Percentiles rank a stretch among this genome's conserved stretches.
These are phyloP conservation scores for Anser cygnoides DNA, from an alignment of 2,113 vertebrate species.

Conservation along the genomic window DNA sequence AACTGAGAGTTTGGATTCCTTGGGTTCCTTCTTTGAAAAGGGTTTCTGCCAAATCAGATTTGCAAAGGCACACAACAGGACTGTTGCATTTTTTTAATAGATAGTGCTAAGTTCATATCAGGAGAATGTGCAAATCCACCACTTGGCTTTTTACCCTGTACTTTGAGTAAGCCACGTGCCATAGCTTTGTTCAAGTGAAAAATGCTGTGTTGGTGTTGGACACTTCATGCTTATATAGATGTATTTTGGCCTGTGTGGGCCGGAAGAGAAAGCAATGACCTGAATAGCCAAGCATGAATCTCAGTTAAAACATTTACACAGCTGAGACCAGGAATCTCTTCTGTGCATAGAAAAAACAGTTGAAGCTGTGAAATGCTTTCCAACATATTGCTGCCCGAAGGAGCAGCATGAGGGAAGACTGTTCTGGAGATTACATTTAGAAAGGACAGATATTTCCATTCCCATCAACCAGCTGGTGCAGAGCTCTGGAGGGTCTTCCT, in stretches of 20 bases:
- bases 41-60: constrained; percentile 27
- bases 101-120: constrained; percentile 44
- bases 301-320: constrained; percentile 76
- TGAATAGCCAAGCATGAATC: constrained; percentile 62
- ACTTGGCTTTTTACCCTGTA: constrained; percentile 29
- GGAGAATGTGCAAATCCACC: constrained; percentile 32
- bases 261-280: constrained; percentile 60
- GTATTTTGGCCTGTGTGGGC: constrained; percentile 65
- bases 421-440: constrained; percentile 30
- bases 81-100: neutral
- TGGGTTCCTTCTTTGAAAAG: neutral
- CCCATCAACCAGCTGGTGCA: neutral
- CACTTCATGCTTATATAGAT: constrained; percentile 48
- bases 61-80: neutral
- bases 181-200: constrained; percentile 56
- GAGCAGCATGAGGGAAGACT: neutral
- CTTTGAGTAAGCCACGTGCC: constrained; percentile 58
- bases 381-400: neutral
- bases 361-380: constrained; percentile 38
- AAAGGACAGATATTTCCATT: constrained; percentile 32
- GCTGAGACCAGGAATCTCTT: constrained; percentile 67
- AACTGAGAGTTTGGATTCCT: constrained; percentile 10
- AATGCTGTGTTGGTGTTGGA: constrained; percentile 63
- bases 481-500: neutral
- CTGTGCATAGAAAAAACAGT: constrained; percentile 48